Conservation (phyloP, 2,113 vertebrate species). For the Synodontis membranacea region DNA sequence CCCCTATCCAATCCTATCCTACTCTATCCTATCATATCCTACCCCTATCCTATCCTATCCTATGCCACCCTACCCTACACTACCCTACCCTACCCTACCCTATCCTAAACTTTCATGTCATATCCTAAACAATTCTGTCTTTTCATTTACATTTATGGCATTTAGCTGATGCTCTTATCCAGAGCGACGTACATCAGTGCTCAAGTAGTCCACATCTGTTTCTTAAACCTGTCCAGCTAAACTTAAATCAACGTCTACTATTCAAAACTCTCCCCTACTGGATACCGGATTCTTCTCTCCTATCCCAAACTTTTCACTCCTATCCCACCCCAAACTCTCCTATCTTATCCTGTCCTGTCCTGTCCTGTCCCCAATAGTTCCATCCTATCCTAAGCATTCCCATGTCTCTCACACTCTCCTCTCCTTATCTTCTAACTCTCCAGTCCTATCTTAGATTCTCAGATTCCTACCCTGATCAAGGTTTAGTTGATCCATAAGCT, state of each 20-base stretch:
- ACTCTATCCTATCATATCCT: no score
- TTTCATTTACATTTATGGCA: no score
- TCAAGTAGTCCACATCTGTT: no score
- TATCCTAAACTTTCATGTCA: background rate
- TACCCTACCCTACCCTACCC: no score
- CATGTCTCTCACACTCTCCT: no score
- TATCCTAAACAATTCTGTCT: background rate
- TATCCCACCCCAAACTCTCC: background rate
- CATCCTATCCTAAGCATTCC: no score
- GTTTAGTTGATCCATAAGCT: background rate
- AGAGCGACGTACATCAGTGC: no score
- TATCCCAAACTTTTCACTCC: background rate
- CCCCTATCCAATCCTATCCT: background rate
- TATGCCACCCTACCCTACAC: background rate
- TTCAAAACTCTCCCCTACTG: slow-evolving; percentile 6
- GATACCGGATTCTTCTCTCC: slow-evolving; percentile 44
- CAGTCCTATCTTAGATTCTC: background rate
- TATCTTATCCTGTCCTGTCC: slow-evolving; percentile 45
- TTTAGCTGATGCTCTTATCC: no score
- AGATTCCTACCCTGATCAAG: background rate
- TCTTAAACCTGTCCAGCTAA: no score
- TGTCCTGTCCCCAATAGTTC: background rate
- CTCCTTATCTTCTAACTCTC: background rate
- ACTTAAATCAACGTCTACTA: no score
- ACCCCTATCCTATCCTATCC: background rate